Base-by-base conservation (phyloP, 35 echinoderm and acorn worm species). In the Nesometra sesokonis region DNA sequence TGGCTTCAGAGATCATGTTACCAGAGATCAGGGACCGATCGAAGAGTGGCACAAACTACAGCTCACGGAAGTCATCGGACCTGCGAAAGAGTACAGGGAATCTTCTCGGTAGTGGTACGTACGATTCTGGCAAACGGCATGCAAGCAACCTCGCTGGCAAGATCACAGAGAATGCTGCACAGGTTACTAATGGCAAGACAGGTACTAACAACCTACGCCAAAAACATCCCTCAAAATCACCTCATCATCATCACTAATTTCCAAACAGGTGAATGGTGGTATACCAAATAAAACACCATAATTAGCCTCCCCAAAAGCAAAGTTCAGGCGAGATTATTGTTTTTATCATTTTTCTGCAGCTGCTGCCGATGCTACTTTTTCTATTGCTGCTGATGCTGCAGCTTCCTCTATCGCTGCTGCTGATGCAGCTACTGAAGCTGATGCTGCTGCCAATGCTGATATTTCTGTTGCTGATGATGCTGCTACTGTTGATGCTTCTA, bases 1-100 rank as follows among this genome's bases (percentile, higher is more conserved):
- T 94, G 29, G 90, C 96, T 17, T 78, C 87, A 29, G 96, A 99
- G 29, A 36, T 99, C 43, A 85, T 92, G 34, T 92, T 93, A 85
- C 85, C 86, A 0, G 92, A 99, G 40, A 83, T 91, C 8, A 36
- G 92, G 36, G 96, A 99, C 46, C 81, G 90, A 35, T 86, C 78
- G 34, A 94, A 92, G 85, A 35, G 87, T 27, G 79, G 82, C 21
- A 35, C 81, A 5, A 31, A 38, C 4, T 83, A 37, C 81, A 78
- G 87, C 19, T 88, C 90, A 19, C 84, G 96, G 30, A 97, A 93
- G 86, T 80, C 89, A 13, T 37, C 36, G 17, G 96, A 89, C 34
- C 92, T 91, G 84, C 96, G 96, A 67, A 94, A 94, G 80, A 94
- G 92, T 36, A 99, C 93, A 34, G 93, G 92, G 83, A 99, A 93